Evolutionary conservation across 2,888 invertebrate genomes (phyloP).

Genomic region (Temnothorax unifasciatus): DNA sequence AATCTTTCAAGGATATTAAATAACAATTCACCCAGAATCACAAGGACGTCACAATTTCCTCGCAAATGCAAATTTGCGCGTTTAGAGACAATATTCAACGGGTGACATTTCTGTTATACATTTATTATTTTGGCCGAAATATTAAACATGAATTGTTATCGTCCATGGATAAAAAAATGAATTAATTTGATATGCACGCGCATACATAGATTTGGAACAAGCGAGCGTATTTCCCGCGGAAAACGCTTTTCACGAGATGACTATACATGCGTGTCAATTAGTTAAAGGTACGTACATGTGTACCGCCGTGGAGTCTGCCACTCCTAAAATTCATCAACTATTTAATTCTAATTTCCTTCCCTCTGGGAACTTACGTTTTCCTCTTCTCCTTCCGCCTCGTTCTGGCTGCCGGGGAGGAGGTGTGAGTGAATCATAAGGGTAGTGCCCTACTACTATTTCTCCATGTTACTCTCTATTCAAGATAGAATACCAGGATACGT

Average conservation of each 20-base stretch:
- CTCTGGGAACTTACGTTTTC: conserved; percentile 70
- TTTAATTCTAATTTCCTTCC: conserved; percentile 85
- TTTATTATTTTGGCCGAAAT: conserved; percentile 12
- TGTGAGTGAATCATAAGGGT: conserved; percentile 53
- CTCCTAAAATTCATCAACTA: conserved; percentile 85
- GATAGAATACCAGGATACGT: conserved; percentile 39
- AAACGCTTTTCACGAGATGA: conserved; percentile 65
- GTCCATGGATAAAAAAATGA: background rate
- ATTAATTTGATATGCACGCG: conserved; percentile 34
- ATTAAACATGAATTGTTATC: conserved; percentile 31
- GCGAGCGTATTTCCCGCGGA: conserved; percentile 32
- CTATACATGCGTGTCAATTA: conserved; percentile 65
- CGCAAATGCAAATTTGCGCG: background rate
- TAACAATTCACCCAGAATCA: conserved; percentile 2
- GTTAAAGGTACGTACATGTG: conserved; percentile 66
- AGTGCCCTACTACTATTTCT: conserved; percentile 50
- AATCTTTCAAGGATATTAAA: background rate
- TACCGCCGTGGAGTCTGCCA: conserved; percentile 65
- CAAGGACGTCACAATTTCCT: background rate
- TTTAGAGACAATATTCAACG: background rate
- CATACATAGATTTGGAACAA: conserved; percentile 35
- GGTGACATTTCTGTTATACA: background rate
- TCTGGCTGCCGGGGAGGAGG: conserved; percentile 56
- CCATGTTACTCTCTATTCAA: conserved; percentile 57
- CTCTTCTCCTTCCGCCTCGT: conserved; percentile 44